A percentile compares a stretch with the other conserved stretches of the same genome.
Evolutionary conservation across 2,888 invertebrate species (phyloP).

Genomic region (Apamea crenata): DNA sequence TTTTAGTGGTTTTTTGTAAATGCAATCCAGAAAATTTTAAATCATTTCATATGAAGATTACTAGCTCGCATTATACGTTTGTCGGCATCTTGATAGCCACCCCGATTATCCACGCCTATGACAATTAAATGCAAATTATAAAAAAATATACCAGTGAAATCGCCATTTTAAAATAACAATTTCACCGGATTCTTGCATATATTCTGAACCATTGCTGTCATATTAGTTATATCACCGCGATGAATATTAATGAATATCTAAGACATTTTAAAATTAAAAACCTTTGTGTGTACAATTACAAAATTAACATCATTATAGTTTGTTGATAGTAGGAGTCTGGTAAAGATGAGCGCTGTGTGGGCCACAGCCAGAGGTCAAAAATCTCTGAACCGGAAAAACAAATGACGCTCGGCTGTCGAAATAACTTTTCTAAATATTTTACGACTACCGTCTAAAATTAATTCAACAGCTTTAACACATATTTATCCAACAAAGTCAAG

Average conservation of each 20-base stretch:
- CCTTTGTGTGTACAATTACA: constrained; percentile 43
- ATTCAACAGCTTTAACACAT: constrained; percentile 41
- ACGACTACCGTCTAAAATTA: constrained; percentile 32
- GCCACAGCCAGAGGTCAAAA: constrained; percentile 50
- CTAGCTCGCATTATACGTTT: constrained; percentile 4
- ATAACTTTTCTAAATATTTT: constrained; percentile 60
- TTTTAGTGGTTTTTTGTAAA: background rate
- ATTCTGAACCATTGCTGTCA: constrained; percentile 64
- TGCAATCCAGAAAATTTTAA: background rate
- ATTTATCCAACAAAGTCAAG: constrained; percentile 54
- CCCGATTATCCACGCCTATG: constrained; percentile 49
- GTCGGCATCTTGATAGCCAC: constrained; percentile 27
- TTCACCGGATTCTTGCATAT: constrained; percentile 77
- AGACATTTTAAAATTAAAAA: constrained; percentile 53
- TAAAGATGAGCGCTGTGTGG: constrained; percentile 29
- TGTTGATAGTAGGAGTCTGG: constrained; percentile 16
- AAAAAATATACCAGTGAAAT: constrained; percentile 64
- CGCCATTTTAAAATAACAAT: constrained; percentile 70
- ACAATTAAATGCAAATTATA: constrained; percentile 66
- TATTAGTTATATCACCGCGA: constrained; percentile 66
- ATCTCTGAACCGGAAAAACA: constrained; percentile 58
- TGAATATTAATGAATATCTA: constrained; percentile 79
- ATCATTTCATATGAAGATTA: background rate
- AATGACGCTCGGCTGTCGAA: constrained; percentile 41
- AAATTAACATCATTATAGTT: constrained; percentile 41